phyloP scores from a whole-genome alignment of 2,888 invertebrate species.

The Nezara viridula region DNA sequence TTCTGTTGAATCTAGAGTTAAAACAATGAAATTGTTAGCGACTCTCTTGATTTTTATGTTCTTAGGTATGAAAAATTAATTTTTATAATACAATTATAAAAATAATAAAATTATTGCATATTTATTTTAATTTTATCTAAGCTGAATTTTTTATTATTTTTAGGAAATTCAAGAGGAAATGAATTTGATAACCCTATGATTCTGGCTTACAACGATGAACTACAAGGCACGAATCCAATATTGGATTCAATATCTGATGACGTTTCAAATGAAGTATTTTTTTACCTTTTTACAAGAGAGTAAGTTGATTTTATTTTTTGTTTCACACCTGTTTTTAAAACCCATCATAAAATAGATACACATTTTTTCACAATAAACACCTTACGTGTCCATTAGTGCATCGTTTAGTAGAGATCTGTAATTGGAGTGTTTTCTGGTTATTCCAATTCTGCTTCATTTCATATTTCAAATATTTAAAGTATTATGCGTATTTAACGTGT shows the following conservation, averaged over 20 bases:
- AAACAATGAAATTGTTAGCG: background rate
- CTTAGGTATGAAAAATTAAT: background rate
- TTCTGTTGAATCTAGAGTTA: background rate
- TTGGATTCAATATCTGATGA: background rate
- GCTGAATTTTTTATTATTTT: background rate
- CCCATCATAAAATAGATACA: too few species aligned
- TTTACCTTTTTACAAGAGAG: conserved; percentile 31
- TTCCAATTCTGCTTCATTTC: too few species aligned
- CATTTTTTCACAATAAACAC: too few species aligned
- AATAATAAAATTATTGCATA: background rate
- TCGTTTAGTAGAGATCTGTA: too few species aligned
- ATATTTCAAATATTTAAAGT: too few species aligned
- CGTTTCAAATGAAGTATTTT: background rate
- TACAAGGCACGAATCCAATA: background rate
- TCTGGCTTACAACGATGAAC: background rate
- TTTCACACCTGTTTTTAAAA: too few species aligned
- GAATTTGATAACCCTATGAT: background rate
- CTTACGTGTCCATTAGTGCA: too few species aligned
- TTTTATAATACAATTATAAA: background rate
- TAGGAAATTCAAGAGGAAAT: background rate
- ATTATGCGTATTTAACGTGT: too few species aligned
- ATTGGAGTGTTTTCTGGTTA: too few species aligned
- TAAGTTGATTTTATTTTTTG: background rate
- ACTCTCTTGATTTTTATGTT: background rate
- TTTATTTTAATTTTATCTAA: background rate